phyloP scores from a whole-genome alignment of 2,888 invertebrate species.

The Trichopria drosophilae region DNA sequence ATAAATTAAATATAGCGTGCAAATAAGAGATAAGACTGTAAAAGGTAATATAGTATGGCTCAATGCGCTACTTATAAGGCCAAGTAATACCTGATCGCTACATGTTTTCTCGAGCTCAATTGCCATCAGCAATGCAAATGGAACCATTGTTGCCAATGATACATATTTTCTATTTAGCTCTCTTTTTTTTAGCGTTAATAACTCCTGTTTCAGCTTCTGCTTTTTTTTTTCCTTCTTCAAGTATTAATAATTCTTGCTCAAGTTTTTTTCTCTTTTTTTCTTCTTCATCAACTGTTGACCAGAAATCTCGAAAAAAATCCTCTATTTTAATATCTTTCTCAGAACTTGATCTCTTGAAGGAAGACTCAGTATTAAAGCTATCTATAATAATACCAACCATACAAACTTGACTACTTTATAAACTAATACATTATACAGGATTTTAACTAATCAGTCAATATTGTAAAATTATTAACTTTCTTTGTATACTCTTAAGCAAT shows the following conservation, averaged over 20 bases:
- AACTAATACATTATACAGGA: constrained; percentile 14
- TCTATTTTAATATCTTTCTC: too few species aligned
- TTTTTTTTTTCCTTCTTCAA: too few species aligned
- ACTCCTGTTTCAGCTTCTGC: constrained; percentile 5
- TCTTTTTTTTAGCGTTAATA: constrained; percentile 12
- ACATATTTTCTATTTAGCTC: constrained; percentile 14
- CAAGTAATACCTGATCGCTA: constrained; percentile 15
- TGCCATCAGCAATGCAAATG: constrained; percentile 13
- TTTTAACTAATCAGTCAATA: constrained; percentile 15
- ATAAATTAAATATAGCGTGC: constrained; percentile 15
- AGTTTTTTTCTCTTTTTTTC: too few species aligned
- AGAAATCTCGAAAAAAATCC: constrained; percentile 9
- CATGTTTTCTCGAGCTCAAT: constrained; percentile 13
- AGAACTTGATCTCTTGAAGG: too few species aligned
- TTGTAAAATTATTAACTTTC: constrained; percentile 10
- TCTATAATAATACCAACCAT: too few species aligned
- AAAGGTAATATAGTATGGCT: constrained; percentile 16
- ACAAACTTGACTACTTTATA: constrained; percentile 5
- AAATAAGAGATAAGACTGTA: constrained; percentile 14
- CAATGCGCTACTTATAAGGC: constrained; percentile 11
- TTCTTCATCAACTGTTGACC: constrained; percentile 8
- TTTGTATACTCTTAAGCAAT: constrained; percentile 15
- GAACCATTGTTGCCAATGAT: constrained; percentile 14
- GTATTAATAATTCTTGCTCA: too few species aligned
- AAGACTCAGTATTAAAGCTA: constrained; percentile 10